Conservation (phyloP, 2,888 invertebrate genomes). For the Athalia cordata region DNA sequence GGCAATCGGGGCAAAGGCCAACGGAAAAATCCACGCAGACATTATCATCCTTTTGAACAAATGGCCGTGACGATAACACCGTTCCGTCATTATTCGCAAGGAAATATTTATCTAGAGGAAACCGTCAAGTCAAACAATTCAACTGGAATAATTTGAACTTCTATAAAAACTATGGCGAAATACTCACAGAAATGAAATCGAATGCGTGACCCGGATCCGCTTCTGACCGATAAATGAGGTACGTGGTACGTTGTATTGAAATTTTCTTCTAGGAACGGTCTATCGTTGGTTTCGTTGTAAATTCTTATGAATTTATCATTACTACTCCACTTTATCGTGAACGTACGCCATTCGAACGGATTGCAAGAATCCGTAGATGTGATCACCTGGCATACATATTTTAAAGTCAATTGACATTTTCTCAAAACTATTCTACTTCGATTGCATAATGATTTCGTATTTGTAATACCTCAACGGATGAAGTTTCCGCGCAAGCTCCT, state of each 20-base stretch:
- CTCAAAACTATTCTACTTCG: not conserved
- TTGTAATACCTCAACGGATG: not conserved
- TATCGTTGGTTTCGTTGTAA: slow-evolving; percentile 36
- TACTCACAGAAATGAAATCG: slow-evolving; percentile 59
- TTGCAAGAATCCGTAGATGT: not conserved
- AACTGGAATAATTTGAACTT: not conserved
- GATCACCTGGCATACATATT: not conserved
- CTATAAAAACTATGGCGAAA: slow-evolving; percentile 8
- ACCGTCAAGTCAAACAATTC: not conserved
- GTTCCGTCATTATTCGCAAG: slow-evolving; percentile 43
- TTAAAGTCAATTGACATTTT: not conserved
- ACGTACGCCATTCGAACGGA: slow-evolving; percentile 58
- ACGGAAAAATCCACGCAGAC: slow-evolving; percentile 57
- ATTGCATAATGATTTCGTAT: too few relatives aligned
- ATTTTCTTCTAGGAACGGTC: slow-evolving; percentile 27
- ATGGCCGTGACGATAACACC: slow-evolving; percentile 49
- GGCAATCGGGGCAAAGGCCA: slow-evolving; percentile 56
- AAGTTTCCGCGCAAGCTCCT: not conserved
- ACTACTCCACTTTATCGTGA: slow-evolving; percentile 54
- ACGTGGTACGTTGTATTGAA: slow-evolving; percentile 41
- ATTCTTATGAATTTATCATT: slow-evolving; percentile 46
- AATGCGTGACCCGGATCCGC: slow-evolving; percentile 45
- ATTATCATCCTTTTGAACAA: slow-evolving; percentile 10
- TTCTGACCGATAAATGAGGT: slow-evolving; percentile 49
- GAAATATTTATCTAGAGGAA: slow-evolving; percentile 53